Base-by-base conservation (phyloP, 2,888 invertebrate species). In the Cephus nigrinus region DNA sequence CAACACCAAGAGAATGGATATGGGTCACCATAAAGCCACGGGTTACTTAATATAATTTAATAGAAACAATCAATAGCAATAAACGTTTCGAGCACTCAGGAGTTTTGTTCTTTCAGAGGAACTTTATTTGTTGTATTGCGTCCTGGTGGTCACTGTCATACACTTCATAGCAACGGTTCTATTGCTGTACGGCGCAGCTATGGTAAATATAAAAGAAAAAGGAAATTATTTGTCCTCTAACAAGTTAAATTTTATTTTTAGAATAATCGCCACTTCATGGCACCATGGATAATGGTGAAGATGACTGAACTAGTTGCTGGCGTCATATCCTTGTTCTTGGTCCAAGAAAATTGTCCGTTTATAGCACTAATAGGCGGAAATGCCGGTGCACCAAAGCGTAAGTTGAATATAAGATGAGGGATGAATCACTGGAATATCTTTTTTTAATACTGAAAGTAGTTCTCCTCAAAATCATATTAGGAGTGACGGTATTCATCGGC, bases 251-350 rank as follows among this genome's bases (percentile, higher is more conserved):
- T 36, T 68, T 69, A 31, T n/a, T 74, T 40, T 69, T 84, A 92
- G 92, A 90, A 90, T 73, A 90, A 91, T 80, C 91, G 92, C 31
- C 90, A 90, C 76, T 89, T 91, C 36, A 90, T 92, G 87, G 85
- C 90, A 55, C 92, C 92, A 5, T 92, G 92, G 92, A 87, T 92
- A 86, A 91, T 90, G 87, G 86, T 90, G 68, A 90, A 88, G 88
- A 89, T 91, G 85, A 88, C 90, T 75, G 88, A 89, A 79, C 89
- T 90, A 78, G 87, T 88, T 33, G 89, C 91, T 11, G 84, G 91
- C 35, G 86, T 91, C 30, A 88, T 92, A 76, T 90, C 91, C 5
- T 76, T 92, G 33, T 89, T 92, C 79, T 84, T 92, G 73, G 88
- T 89, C 1, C 85, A 87, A 78, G 85, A 88, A 78, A 89, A 89